Evolutionary conservation across 2,797 vertebrate species (phyloP), one percentile per base, ranked within the genome.

Genomic region (Danio choprae): DNA sequence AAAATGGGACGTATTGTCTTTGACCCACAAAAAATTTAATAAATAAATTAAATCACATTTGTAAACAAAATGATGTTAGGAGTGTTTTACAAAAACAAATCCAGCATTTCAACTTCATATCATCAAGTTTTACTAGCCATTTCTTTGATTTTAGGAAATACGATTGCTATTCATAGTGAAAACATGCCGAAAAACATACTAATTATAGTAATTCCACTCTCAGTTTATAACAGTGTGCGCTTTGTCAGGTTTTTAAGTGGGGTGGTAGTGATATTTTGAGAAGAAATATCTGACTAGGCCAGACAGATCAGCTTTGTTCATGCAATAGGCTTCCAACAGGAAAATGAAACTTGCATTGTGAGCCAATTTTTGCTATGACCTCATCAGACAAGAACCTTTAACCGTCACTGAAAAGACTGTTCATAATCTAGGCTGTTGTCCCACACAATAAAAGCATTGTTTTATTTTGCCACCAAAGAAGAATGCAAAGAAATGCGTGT

Each of bases 381-480:
- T 79, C 68, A 79, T 44, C 58, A 43, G 20, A 79, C 18, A 53
- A 63, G 40, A 64, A 64, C 48, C 20, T 36, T 4, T 6, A 44
- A 64, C 18, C n/a, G 63, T 79, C 38, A 36, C 7, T 53, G 8
- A 60, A 79, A 72, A 64, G 13, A 38, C 48, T 44, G 69, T 59
- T 68, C 22, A 44, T 36, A 48, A 40, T 58, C 56, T 4, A 1
- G 44, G 43, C 15, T 22, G 44, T 22, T 8, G 6, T 51, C 8
- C 38, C 53, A 15, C 77, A 79, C 38, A 64, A 50, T 12, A 18
- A 51, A 46, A 1, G 4, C 55, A 60, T 70, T 51, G 29, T 78
- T n/a, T 69, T 15, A 59, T 59, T 50, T n/a, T 38, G 4, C 16
- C 12, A 5, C 41, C 22, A 41, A 22, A 67, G 13, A 22, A 16